phyloP scores from a whole-genome alignment of 1,140 invertebrate genomes.

The Sycophaga agraensis region DNA sequence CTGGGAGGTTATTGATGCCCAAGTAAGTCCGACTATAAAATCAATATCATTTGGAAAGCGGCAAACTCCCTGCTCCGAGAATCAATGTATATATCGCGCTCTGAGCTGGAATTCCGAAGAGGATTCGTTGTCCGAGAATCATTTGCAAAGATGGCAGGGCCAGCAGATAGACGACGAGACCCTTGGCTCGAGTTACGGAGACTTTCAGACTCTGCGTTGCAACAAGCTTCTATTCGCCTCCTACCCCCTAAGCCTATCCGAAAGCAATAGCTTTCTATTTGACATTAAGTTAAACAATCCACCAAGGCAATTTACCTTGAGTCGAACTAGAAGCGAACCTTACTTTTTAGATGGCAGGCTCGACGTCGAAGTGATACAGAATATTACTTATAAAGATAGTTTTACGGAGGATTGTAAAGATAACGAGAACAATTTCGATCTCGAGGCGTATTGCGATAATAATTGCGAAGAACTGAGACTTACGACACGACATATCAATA shows the following conservation, averaged over 20 bases:
- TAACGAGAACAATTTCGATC: constrained; percentile 36
- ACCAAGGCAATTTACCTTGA: constrained; percentile 33
- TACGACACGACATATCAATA: neutral
- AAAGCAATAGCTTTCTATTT: constrained; percentile 40
- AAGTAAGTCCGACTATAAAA: constrained; percentile 63
- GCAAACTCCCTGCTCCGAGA: constrained; percentile 12
- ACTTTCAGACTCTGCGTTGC: constrained; percentile 10
- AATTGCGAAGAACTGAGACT: constrained; percentile 13
- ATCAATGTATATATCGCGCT: constrained; percentile 35
- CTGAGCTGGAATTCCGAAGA: constrained; percentile 37
- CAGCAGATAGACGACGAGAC: constrained; percentile 17
- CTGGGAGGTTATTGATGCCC: constrained; percentile 93
- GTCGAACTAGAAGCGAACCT: constrained; percentile 50
- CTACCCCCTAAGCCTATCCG: constrained; percentile 36
- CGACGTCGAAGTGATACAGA: constrained; percentile 49
- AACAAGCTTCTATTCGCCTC: constrained; percentile 32
- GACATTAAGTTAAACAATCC: constrained; percentile 34
- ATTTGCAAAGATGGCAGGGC: constrained; percentile 42
- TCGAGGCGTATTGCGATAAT: constrained; percentile 16
- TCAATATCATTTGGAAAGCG: constrained; percentile 25
- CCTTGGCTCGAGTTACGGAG: constrained; percentile 11
- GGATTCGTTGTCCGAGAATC: constrained; percentile 33
- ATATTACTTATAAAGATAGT: constrained; percentile 47
- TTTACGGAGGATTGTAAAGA: constrained; percentile 42
- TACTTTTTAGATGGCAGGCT: constrained; percentile 44